Conservation (phyloP, 2,888 invertebrate species). For the Allacma fusca region DNA sequence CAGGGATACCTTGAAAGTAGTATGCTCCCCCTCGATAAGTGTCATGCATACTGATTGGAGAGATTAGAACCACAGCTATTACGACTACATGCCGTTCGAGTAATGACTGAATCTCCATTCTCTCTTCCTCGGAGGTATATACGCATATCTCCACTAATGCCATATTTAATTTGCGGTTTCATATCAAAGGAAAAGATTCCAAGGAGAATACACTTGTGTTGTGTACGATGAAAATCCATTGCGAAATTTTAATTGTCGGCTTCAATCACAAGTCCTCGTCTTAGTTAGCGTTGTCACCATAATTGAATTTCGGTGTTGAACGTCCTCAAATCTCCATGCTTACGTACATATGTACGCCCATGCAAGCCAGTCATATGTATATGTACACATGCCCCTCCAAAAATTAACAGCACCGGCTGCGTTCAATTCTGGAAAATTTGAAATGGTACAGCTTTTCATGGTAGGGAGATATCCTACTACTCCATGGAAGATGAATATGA, state of each 20-base stretch:
- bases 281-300: not conserved
- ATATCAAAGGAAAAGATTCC: slow-evolving; percentile 16
- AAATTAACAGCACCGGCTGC: too few species aligned
- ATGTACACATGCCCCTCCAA: too few species aligned
- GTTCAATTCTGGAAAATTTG: too few species aligned
- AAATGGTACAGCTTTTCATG: too few species aligned
- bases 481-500: too few species aligned
- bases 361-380: too few species aligned
- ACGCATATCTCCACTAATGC: too few species aligned
- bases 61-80: slow-evolving; percentile 1
- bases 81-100: not conserved
- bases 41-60: slow-evolving; percentile 6
- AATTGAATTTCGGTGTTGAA: slow-evolving; percentile 6
- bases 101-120: slow-evolving; percentile 1
- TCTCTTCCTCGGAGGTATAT: too few species aligned
- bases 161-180: slow-evolving; percentile 3
- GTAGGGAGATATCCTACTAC: too few species aligned
- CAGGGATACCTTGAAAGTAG: not conserved
- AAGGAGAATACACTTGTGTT: not conserved
- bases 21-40: not conserved
- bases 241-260: slow-evolving; percentile 6
- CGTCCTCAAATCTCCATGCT: not conserved
- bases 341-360: not conserved
- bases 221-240: not conserved
- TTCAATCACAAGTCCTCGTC: slow-evolving; percentile 1